Evolutionary conservation across 2,113 vertebrate species (phyloP).

Genomic region (Beaufortia kweichowensis): DNA sequence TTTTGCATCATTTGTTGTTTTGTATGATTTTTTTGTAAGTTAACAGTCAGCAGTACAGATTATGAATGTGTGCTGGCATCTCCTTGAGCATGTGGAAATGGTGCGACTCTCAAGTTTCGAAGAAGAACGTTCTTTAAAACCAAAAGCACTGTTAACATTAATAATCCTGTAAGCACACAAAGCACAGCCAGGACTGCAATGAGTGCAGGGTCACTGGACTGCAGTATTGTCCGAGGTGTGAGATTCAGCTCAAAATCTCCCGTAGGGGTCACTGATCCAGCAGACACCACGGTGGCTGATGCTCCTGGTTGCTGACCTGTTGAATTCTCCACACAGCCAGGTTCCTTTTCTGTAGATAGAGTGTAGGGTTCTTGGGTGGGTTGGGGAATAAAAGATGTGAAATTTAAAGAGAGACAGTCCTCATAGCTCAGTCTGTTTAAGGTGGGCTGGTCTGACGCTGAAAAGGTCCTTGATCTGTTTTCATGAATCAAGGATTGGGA

Average conservation of each 20-base stretch:
- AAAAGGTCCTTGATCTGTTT: conserved; percentile 2
- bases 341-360: conserved; percentile 36
- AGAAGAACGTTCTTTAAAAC: conserved; percentile 64
- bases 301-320: conserved; percentile 43
- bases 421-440: conserved; percentile 69
- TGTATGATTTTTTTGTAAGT: background rate
- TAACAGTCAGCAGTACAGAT: background rate
- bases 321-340: conserved; percentile 57
- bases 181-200: conserved; percentile 64
- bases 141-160: conserved; percentile 63
- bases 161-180: conserved; percentile 64
- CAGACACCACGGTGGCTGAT: conserved; percentile 40
- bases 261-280: conserved; percentile 47
- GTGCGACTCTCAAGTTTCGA: conserved; percentile 69
- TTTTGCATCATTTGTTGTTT: background rate
- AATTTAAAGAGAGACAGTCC: conserved; percentile 67
- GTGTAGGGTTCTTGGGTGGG: conserved; percentile 48
- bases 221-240: background rate
- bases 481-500: background rate
- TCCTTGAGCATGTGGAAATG: conserved; percentile 54
- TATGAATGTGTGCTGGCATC: conserved; percentile 7
- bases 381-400: conserved; percentile 45
- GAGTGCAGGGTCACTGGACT: conserved; percentile 51
- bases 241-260: conserved; percentile 52
- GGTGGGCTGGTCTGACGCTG: conserved; percentile 55